phyloP scores from a whole-genome alignment of 1,140 invertebrate species.

The Callitettix versicolor region DNA sequence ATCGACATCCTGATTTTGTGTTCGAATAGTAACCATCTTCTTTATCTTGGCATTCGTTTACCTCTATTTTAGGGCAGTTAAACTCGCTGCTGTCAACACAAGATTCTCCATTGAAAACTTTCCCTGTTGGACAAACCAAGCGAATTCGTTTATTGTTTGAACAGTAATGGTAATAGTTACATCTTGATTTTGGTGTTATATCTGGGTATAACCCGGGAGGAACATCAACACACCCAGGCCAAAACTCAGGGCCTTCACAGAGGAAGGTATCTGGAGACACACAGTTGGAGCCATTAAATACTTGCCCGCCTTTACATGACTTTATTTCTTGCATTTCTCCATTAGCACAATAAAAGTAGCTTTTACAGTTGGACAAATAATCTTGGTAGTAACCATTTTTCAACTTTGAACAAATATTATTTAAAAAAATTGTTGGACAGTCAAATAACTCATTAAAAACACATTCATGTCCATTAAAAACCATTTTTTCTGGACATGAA shows the following conservation, averaged over 20 bases:
- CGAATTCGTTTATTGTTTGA: conserved; percentile 32
- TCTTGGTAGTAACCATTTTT: conserved; percentile 25
- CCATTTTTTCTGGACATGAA: conserved; percentile 26
- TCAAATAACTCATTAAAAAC: conserved; percentile 21
- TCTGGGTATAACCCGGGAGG: conserved; percentile 19
- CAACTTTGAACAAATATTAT: conserved; percentile 7
- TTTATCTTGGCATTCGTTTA: conserved; percentile 36
- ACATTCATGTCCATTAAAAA: conserved; percentile 34
- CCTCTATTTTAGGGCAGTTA: conserved; percentile 36
- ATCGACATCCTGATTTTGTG: conserved; percentile 40
- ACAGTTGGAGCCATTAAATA: conserved; percentile 34
- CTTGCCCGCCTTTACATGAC: conserved; percentile 27
- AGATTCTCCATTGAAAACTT: conserved; percentile 39
- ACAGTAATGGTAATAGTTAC: conserved; percentile 40
- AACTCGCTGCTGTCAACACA: conserved; percentile 33
- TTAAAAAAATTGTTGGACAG: conserved; percentile 10
- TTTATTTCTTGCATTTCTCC: conserved; percentile 25
- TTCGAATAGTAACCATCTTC: conserved; percentile 45
- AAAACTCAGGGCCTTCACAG: conserved; percentile 34
- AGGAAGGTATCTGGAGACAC: conserved; percentile 28
- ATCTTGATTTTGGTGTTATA: conserved; percentile 29
- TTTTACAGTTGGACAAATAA: conserved; percentile 25
- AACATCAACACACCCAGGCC: conserved; percentile 26
- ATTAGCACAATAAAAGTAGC: conserved; percentile 30
- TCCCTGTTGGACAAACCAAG: conserved; percentile 33